Base-by-base conservation (phyloP, 37 sponge, comb jelly and placozoan species). In the Tethya wilhelma region DNA sequence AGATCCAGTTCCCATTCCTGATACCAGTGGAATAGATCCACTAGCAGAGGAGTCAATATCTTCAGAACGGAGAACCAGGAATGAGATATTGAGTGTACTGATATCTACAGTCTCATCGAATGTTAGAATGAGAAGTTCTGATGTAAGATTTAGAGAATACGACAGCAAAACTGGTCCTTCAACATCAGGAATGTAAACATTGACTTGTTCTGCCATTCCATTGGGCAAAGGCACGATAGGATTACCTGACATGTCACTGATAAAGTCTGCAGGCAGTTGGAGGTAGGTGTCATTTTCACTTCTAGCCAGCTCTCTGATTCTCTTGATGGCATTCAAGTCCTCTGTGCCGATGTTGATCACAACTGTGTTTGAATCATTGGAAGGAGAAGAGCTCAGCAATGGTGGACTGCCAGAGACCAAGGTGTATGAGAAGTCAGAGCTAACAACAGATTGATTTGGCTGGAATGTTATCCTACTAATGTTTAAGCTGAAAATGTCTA, bases 81-180 rank as follows among this genome's bases (percentile, higher is more conserved):
- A 53, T 31, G 88, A 73, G 29, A 93, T 78, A 38, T 81, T 76
- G n/a, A 87, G 45, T 1, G 93, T 87, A 44, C 82, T 75, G 2
- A 63, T 73, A 57, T 90, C 81, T 28, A 96, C 86, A 28, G 94
- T 96, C 67, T 96, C 97, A 86, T 96, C 93, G 66, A 96, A 96
- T 20, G 91, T 90, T n/a, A 96, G 82, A 17, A 75, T 69, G 23
- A 96, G 76, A 0, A 80, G 36, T 58, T 93, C 97, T 1, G 86
- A 84, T 4, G 91, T 96, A 67, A 96, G 58, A 38, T 96, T 90
- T 26, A 96, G 80, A 30, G 89, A 71, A 58, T 87, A 96, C 25
- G 71, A 53, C 14, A 67, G 59, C 19, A 96, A 68, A 14, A 71
- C 28, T 0, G 97, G 90, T 23, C 87, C 80, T 7, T 66, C 75